phyloP scores from a whole-genome alignment of 1,140 invertebrate genomes.

The Zaprionus ornatus region DNA sequence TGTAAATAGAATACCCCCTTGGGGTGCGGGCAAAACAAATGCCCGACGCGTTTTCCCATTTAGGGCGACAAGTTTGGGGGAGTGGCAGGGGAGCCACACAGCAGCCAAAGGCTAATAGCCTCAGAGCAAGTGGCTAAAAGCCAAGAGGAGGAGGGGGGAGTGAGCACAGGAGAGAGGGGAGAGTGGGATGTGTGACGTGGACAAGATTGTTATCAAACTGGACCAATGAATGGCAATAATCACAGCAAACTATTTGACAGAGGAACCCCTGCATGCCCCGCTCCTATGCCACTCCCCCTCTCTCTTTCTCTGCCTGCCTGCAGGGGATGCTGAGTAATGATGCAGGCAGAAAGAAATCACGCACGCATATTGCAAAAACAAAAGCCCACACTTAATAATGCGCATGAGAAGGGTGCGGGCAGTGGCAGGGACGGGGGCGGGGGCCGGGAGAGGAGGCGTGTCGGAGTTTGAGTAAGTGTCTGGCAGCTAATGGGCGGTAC shows the following conservation, averaged over 20 bases:
- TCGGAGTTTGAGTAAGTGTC: constrained; percentile 27
- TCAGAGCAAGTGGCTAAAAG: not conserved
- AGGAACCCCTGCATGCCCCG: not conserved
- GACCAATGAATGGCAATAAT: constrained; percentile 70
- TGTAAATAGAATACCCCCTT: constrained; percentile 58
- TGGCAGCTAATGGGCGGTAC: constrained; percentile 33
- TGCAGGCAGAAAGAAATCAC: constrained; percentile 62
- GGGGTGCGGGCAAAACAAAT: constrained; percentile 11
- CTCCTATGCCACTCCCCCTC: no score
- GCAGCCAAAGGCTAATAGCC: constrained; percentile 23
- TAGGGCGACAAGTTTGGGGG: constrained; percentile 5
- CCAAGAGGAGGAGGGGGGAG: not conserved
- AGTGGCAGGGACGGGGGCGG: not conserved
- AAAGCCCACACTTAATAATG: constrained; percentile 36
- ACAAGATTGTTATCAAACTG: constrained; percentile 60
- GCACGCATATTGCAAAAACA: constrained; percentile 59
- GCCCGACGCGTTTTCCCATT: constrained; percentile 33
- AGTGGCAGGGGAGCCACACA: not conserved
- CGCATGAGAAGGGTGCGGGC: not conserved
- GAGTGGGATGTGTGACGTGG: not conserved
- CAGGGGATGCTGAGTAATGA: constrained; percentile 65
- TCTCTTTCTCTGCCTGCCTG: not conserved
- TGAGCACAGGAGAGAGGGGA: not conserved
- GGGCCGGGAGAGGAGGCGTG: not conserved
- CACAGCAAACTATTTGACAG: constrained; percentile 52